phyloP scores from a whole-genome alignment of 2,888 invertebrate species.

The Caenorhabditis panamensis region DNA sequence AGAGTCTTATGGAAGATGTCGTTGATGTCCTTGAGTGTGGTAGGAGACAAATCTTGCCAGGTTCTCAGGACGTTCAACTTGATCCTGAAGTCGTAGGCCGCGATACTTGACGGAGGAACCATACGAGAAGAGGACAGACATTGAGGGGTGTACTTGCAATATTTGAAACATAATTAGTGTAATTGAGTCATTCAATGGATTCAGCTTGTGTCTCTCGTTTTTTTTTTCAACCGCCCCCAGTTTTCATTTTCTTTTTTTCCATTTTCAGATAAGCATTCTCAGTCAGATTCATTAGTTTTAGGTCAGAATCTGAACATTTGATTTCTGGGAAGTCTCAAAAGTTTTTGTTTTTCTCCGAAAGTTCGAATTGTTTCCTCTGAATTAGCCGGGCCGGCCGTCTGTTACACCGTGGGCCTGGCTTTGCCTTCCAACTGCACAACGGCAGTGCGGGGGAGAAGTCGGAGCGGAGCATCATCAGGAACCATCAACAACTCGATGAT shows the following conservation, averaged over 20 bases:
- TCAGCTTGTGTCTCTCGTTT: background rate
- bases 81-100: constrained; percentile 16
- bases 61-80: constrained; percentile 27
- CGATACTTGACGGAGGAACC: constrained; percentile 19
- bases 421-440: constrained; percentile 48
- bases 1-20: constrained; percentile 22
- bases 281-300: background rate
- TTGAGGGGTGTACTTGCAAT: constrained; percentile 9
- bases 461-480: constrained; percentile 49
- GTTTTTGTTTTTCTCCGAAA: constrained; percentile 48
- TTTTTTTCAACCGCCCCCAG: background rate
- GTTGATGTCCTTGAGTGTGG: constrained; percentile 23
- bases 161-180: constrained; percentile 9
- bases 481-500: constrained; percentile 55
- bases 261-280: background rate
- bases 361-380: constrained; percentile 58
- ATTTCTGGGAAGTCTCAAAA: background rate
- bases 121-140: background rate
- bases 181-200: constrained; percentile 1
- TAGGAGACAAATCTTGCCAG: constrained; percentile 18
- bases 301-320: background rate
- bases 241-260: background rate
- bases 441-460: constrained; percentile 55
- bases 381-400: constrained; percentile 39
- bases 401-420: constrained; percentile 42